phyloP scores from a whole-genome alignment of 2,888 invertebrate genomes.

The Papilio elwesi region DNA sequence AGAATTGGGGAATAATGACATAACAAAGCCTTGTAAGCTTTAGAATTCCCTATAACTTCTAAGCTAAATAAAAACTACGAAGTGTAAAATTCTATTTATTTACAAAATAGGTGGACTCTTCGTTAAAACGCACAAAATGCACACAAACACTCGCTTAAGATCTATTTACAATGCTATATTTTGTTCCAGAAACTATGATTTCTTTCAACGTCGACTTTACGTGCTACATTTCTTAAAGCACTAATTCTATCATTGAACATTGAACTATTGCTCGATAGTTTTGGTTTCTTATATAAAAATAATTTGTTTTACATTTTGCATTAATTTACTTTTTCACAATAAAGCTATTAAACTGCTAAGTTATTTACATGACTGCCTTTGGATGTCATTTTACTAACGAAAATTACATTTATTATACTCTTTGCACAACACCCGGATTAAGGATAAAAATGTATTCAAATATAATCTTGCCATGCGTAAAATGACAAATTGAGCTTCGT shows the following conservation, averaged over 20 bases:
- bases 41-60: constrained; percentile 55
- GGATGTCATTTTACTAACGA: constrained; percentile 44
- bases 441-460: constrained; percentile 22
- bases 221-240: constrained; percentile 34
- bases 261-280: constrained; percentile 50
- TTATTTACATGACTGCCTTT: constrained; percentile 71
- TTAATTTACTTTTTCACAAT: constrained; percentile 44
- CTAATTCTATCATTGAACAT: constrained; percentile 40
- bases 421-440: constrained; percentile 45
- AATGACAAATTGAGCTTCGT: constrained; percentile 26
- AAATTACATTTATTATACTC: constrained; percentile 18
- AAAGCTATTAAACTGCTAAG: constrained; percentile 48
- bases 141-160: constrained; percentile 66
- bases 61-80: constrained; percentile 63
- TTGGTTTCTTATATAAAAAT: constrained; percentile 73
- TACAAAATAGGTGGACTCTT: constrained; percentile 84
- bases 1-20: constrained; percentile 65
- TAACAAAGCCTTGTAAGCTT: constrained; percentile 74
- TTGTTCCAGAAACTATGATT: constrained; percentile 25
- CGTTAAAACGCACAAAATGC: constrained; percentile 76
- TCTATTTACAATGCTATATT: constrained; percentile 51
- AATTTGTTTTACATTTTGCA: constrained; percentile 54
- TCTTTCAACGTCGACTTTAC: constrained; percentile 33
- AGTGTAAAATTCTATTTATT: constrained; percentile 81
- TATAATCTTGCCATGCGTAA: constrained; percentile 11